Conservation (phyloP, 2,113 vertebrate species). For the Baryphthengus martii region DNA sequence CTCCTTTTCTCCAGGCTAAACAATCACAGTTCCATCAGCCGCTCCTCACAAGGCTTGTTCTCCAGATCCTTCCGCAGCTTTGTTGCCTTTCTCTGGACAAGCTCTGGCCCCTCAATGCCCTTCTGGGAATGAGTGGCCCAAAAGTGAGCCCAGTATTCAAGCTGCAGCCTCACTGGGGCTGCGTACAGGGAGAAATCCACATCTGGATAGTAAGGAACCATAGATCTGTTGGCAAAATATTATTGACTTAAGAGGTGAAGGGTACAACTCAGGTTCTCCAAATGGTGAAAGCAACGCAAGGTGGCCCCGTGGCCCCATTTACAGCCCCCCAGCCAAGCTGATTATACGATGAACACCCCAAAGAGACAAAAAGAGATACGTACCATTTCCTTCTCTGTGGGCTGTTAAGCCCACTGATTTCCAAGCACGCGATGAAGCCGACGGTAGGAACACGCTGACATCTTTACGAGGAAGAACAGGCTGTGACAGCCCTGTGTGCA, state of each 20-base stretch:
- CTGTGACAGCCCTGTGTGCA: background rate
- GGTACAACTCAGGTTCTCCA: fast-evolving
- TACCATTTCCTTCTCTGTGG: background rate
- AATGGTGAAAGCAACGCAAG: background rate
- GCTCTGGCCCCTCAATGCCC: background rate
- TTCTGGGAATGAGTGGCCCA: background rate
- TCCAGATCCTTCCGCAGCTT: background rate
- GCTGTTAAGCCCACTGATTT: background rate
- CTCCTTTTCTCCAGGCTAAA: background rate
- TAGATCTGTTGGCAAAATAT: background rate
- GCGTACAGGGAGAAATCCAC: background rate
- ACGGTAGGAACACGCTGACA: background rate
- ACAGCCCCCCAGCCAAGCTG: background rate
- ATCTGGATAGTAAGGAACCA: background rate
- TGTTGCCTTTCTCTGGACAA: background rate
- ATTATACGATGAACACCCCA: background rate
- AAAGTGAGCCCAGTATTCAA: background rate
- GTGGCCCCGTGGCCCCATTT: background rate
- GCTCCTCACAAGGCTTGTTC: background rate
- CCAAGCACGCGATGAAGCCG: background rate
- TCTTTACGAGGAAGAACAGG: background rate
- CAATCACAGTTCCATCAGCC: background rate
- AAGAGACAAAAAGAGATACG: background rate
- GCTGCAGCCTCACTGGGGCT: background rate
- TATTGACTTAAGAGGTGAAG: background rate